Conservation (phyloP, 2,113 vertebrate species). For the Ornithorhynchus anatinus region DNA sequence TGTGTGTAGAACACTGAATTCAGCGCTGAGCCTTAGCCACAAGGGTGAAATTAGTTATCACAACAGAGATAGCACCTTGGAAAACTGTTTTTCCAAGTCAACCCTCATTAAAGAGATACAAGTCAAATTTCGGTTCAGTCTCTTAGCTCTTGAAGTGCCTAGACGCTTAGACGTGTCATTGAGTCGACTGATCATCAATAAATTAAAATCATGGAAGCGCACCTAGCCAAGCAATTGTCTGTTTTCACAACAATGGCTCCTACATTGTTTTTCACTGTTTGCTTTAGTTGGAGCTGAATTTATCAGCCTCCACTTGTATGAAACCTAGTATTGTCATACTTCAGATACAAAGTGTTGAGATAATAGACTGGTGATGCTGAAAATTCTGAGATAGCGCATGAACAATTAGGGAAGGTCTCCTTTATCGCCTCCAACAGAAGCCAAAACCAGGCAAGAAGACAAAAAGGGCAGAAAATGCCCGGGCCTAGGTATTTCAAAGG, state of each 20-base stretch:
- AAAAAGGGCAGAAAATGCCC: background rate
- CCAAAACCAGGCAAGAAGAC: background rate
- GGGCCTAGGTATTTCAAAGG: background rate
- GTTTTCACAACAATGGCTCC: background rate
- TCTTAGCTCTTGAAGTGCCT: too few species aligned
- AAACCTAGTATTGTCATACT: conserved; percentile 6
- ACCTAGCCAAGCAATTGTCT: conserved; percentile 4
- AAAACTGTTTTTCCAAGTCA: too few species aligned
- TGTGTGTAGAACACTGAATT: too few species aligned
- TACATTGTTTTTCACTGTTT: conserved; percentile 31
- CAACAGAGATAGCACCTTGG: too few species aligned
- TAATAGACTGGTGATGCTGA: background rate
- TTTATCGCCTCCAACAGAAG: conserved; percentile 22
- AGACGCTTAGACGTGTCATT: conserved; percentile 16
- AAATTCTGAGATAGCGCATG: conserved; percentile 6
- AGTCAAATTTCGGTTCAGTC: too few species aligned
- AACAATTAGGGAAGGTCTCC: conserved; percentile 2
- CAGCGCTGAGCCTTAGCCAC: too few species aligned
- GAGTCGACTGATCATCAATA: conserved; percentile 15
- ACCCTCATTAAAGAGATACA: too few species aligned
- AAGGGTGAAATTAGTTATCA: too few species aligned
- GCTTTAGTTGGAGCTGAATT: conserved; percentile 34
- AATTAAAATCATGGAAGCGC: conserved; percentile 24
- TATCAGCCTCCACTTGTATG: conserved; percentile 20
- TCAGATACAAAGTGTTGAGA: background rate